These are phyloP conservation scores for Myiopsitta monachus DNA, from an alignment of 2,113 vertebrate genomes.

Conservation along the genomic window DNA sequence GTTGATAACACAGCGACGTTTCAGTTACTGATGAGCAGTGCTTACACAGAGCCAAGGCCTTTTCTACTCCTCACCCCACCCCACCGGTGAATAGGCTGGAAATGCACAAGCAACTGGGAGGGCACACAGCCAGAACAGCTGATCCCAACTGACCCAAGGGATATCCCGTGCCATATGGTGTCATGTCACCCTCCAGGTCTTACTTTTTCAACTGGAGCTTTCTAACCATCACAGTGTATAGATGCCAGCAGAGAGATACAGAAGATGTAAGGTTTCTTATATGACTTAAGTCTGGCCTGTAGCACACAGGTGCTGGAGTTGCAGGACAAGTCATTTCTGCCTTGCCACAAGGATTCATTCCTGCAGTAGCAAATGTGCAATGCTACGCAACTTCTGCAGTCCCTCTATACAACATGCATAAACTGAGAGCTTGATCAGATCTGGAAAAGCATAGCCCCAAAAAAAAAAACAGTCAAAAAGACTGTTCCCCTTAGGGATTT, in stretches of 20 bases:
- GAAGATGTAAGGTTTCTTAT: not conserved
- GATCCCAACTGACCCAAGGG: not conserved
- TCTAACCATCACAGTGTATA: not conserved
- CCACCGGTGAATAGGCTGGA: not conserved
- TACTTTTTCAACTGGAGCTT: not conserved
- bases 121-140: not conserved
- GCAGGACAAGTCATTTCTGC: not conserved
- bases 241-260: not conserved
- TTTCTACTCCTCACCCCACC: not conserved
- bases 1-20: not conserved
- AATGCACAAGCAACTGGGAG: not conserved
- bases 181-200: not conserved
- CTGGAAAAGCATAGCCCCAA: not conserved
- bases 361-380: not conserved
- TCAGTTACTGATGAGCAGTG: not conserved
- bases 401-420: not conserved
- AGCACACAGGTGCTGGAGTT: not conserved
- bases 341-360: not conserved
- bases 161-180: not conserved
- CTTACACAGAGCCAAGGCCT: not conserved
- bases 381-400: not conserved
- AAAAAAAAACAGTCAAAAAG: no score
- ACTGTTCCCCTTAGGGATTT: not conserved
- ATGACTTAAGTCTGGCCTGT: not conserved
- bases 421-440: not conserved